phyloP scores from a whole-genome alignment of 2,888 invertebrate genomes.

The Nasonia oneida region DNA sequence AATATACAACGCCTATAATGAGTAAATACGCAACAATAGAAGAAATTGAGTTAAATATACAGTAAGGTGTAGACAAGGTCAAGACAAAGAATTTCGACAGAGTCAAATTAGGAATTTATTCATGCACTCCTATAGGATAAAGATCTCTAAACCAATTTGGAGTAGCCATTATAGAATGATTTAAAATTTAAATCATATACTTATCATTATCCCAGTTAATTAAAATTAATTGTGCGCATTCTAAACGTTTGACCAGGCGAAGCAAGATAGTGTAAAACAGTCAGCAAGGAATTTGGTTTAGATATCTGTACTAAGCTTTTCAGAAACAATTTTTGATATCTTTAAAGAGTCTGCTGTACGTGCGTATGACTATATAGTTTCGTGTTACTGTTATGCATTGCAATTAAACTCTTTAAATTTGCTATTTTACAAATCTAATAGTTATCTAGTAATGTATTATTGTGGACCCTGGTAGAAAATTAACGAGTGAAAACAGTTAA shows the following conservation, averaged over 20 bases:
- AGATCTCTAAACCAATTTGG: constrained; percentile 16
- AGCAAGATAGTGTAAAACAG: neutral
- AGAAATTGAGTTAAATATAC: neutral
- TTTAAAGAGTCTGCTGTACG: constrained; percentile 54
- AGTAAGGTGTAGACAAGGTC: constrained; percentile 2
- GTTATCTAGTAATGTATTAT: neutral
- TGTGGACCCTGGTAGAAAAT: neutral
- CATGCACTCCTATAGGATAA: constrained; percentile 5
- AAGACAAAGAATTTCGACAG: neutral
- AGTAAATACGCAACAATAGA: constrained; percentile 5
- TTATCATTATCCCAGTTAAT: constrained; percentile 33
- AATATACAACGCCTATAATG: neutral
- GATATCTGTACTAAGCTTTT: constrained; percentile 54
- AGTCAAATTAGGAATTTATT: neutral
- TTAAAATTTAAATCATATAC: neutral
- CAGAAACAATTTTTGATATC: constrained; percentile 65
- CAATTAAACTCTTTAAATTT: neutral
- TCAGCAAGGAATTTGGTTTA: neutral
- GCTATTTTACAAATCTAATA: neutral
- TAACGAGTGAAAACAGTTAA: no score
- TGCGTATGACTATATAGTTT: no score
- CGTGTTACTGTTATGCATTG: neutral
- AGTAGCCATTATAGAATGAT: neutral
- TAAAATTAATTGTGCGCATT: constrained; percentile 52
- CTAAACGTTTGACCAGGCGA: neutral